These are phyloP conservation scores for Alces alces DNA, from an alignment of 2,113 vertebrate genomes.

Conservation along the genomic window DNA sequence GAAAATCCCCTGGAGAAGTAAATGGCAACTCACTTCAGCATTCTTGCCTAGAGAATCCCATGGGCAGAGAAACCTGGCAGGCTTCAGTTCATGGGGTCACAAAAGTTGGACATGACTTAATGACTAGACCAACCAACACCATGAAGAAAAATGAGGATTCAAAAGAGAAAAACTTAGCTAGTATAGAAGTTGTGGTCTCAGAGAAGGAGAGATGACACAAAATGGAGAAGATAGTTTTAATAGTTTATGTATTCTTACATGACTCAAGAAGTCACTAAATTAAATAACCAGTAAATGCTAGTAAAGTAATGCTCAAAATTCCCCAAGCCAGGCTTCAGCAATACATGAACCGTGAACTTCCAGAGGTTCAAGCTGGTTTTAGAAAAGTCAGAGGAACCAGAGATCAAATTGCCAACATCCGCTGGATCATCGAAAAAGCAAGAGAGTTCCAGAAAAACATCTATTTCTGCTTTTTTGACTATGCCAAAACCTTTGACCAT, in stretches of 20 bases:
- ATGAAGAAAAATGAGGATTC: background rate
- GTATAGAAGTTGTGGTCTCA: background rate
- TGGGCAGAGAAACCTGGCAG: background rate
- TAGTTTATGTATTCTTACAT: background rate
- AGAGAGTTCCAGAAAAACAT: no score
- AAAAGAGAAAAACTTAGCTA: background rate
- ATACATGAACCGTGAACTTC: rapidly evolving
- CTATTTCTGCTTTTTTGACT: no score
- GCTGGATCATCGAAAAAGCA: no score
- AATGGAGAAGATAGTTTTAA: background rate
- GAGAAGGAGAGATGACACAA: background rate
- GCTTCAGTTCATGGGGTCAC: background rate
- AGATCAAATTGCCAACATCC: no score
- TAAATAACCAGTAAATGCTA: background rate
- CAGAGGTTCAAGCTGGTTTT: no score
- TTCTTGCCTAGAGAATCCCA: background rate
- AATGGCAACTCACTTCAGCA: background rate
- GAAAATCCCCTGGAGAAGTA: background rate
- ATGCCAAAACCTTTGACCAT: no score
- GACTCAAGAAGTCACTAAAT: background rate
- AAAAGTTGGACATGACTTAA: background rate
- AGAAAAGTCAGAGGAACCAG: no score
- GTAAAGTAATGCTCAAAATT: no score
- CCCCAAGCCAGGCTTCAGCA: no score
- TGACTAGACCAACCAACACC: background rate